A percentile compares a stretch with the other conserved stretches of the same genome.
These are phyloP conservation scores for Dasysyrphus tricinctus DNA, from an alignment of 2,888 invertebrate genomes.

Conservation along the genomic window DNA sequence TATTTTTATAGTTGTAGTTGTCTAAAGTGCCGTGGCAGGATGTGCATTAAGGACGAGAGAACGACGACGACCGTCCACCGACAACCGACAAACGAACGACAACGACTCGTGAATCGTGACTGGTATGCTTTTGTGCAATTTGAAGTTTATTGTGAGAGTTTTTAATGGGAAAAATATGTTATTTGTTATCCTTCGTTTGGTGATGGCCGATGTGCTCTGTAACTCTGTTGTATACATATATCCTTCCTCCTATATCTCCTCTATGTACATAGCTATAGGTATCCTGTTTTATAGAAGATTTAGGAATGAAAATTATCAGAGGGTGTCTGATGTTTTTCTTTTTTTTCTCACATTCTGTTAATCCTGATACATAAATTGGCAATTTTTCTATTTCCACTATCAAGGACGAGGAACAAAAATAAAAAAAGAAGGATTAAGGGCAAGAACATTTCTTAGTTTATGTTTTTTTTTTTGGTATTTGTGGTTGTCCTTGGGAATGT, in stretches of 20 bases:
- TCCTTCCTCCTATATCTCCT: background rate
- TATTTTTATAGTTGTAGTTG: slow-evolving; percentile 47
- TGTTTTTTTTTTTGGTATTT: background rate
- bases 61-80: slow-evolving; percentile 6
- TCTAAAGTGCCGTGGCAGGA: slow-evolving; percentile 68
- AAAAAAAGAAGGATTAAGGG: slow-evolving; percentile 21
- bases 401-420: slow-evolving; percentile 12
- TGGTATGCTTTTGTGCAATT: slow-evolving; percentile 68
- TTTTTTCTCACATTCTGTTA: slow-evolving; percentile 30
- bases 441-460: background rate
- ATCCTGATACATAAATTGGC: slow-evolving; percentile 70
- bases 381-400: slow-evolving; percentile 67
- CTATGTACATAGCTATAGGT: background rate
- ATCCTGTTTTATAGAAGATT: slow-evolving; percentile 55
- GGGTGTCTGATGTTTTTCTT: slow-evolving; percentile 28
- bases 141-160: slow-evolving; percentile 71
- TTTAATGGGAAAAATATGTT: slow-evolving; percentile 74
- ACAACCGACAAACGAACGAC: background rate
- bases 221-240: slow-evolving; percentile 15
- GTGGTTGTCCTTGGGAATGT: slow-evolving; percentile 41
- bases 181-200: slow-evolving; percentile 65
- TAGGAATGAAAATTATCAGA: slow-evolving; percentile 53
- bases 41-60: slow-evolving; percentile 67
- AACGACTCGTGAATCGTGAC: slow-evolving; percentile 60
- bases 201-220: slow-evolving; percentile 10